phyloP scores from a whole-genome alignment of 1,140 invertebrate genomes.

The Venturia canescens region DNA sequence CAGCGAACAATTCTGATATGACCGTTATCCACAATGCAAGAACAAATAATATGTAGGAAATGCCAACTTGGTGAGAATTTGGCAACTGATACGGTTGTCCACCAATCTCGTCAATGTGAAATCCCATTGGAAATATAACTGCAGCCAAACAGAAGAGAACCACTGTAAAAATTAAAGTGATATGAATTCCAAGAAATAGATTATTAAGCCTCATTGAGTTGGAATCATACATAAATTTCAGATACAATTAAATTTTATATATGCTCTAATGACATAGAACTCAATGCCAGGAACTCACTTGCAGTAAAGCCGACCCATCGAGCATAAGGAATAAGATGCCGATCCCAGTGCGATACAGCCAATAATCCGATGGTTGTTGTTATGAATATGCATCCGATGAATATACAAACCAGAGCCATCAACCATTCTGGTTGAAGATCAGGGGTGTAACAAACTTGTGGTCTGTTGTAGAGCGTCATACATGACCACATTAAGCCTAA shows the following conservation, averaged over 20 bases:
- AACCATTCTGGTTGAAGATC: constrained; percentile 94
- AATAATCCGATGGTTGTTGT: constrained; percentile 93
- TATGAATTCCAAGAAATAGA: not conserved
- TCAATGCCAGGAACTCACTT: constrained; percentile 81
- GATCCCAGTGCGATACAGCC: constrained; percentile 92
- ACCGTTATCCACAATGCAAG: constrained; percentile 97
- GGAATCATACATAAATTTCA: too few relatives aligned
- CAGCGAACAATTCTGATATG: constrained; percentile 96
- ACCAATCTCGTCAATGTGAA: constrained; percentile 96
- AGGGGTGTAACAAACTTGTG: constrained; percentile 92
- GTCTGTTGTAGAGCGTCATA: constrained; percentile 92
- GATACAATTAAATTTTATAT: too few relatives aligned
- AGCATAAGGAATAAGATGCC: constrained; percentile 93
- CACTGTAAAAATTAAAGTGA: constrained; percentile 82
- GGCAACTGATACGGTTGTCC: constrained; percentile 96
- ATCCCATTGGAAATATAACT: constrained; percentile 97
- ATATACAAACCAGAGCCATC: constrained; percentile 92
- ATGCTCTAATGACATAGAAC: not conserved
- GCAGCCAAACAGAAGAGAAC: constrained; percentile 96
- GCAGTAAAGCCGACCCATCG: constrained; percentile 97
- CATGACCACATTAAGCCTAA: constrained; percentile 96
- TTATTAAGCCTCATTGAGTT: too few relatives aligned
- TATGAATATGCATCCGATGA: constrained; percentile 94
- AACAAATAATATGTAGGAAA: constrained; percentile 97
- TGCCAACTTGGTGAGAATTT: constrained; percentile 96